phyloP scores from a whole-genome alignment of 2,113 vertebrate genomes.

The Oryzias melastigma region DNA sequence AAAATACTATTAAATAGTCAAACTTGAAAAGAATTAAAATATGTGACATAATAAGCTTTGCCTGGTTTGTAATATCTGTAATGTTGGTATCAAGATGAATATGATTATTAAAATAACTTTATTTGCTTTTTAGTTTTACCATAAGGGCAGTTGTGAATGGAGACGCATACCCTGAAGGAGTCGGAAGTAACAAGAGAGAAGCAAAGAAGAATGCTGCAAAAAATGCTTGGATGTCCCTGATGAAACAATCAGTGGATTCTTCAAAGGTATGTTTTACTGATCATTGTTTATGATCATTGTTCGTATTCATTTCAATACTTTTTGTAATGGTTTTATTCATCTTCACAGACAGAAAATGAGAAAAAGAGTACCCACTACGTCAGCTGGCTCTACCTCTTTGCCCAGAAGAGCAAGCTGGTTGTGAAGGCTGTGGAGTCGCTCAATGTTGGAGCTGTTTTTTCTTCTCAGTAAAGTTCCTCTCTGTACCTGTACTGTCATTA shows the following conservation, averaged over 20 bases:
- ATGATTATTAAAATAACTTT: not conserved
- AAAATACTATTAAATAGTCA: no score
- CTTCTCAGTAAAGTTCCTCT: constrained; percentile 41
- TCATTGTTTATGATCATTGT: not conserved
- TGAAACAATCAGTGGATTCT: constrained; percentile 2
- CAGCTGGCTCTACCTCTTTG: constrained; percentile 71
- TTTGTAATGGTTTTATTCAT: not conserved
- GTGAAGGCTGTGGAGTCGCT: constrained; percentile 21
- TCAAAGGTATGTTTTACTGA: constrained; percentile 25
- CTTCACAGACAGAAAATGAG: constrained; percentile 26
- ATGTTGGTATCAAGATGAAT: not conserved
- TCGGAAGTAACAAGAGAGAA: constrained; percentile 72
- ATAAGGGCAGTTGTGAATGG: constrained; percentile 50
- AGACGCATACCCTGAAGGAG: constrained; percentile 45
- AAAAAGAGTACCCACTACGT: constrained; percentile 42
- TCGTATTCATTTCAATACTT: not conserved
- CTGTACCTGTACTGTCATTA: not conserved
- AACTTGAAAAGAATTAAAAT: no score
- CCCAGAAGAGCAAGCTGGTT: constrained; percentile 26
- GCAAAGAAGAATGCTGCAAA: constrained; percentile 73
- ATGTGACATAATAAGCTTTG: no score
- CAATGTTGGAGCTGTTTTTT: not conserved
- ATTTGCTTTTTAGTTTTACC: constrained; percentile 56
- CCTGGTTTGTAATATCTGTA: no score
- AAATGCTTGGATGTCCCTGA: constrained; percentile 43